Percentiles rank a stretch among this genome's conserved stretches.
phyloP scores from a whole-genome alignment of 2,113 vertebrate species.

The Eleginops maclovinus region DNA sequence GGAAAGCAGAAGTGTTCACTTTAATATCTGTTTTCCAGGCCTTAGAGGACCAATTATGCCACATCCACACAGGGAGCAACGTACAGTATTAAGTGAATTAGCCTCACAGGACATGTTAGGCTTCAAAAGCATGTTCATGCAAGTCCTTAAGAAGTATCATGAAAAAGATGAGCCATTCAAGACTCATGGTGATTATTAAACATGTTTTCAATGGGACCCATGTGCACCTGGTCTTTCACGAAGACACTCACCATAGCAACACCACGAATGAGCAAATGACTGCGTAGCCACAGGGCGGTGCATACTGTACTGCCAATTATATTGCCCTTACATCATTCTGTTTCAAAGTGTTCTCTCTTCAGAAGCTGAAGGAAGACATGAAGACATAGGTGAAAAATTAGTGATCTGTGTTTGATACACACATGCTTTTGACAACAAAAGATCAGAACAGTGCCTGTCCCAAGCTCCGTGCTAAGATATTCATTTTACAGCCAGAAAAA shows the following conservation, averaged over 20 bases:
- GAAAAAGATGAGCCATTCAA: background rate
- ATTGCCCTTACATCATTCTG: background rate
- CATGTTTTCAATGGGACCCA: slow-evolving; percentile 13
- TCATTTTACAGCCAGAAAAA: background rate
- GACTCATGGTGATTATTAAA: slow-evolving; percentile 3
- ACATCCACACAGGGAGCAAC: background rate
- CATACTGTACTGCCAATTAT: background rate
- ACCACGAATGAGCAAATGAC: background rate
- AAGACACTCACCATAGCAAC: slow-evolving; percentile 51
- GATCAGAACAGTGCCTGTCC: background rate
- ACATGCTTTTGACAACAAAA: background rate
- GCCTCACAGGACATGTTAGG: background rate
- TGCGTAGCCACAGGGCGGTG: background rate
- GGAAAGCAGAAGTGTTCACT: background rate
- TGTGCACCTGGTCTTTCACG: background rate
- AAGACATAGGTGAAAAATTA: background rate
- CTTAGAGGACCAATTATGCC: slow-evolving; percentile 25
- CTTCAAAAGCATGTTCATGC: slow-evolving; percentile 35
- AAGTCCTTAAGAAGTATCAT: slow-evolving; percentile 10
- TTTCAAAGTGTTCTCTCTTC: background rate
- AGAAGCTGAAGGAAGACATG: background rate
- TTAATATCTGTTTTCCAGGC: background rate
- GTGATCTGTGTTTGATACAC: background rate
- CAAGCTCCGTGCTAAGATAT: background rate
- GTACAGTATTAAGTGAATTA: slow-evolving; percentile 25